A percentile compares a stretch with the other conserved stretches of the same genome.
Evolutionary conservation across 2,113 vertebrate species (phyloP).

Genomic region (Clarias gariepinus): DNA sequence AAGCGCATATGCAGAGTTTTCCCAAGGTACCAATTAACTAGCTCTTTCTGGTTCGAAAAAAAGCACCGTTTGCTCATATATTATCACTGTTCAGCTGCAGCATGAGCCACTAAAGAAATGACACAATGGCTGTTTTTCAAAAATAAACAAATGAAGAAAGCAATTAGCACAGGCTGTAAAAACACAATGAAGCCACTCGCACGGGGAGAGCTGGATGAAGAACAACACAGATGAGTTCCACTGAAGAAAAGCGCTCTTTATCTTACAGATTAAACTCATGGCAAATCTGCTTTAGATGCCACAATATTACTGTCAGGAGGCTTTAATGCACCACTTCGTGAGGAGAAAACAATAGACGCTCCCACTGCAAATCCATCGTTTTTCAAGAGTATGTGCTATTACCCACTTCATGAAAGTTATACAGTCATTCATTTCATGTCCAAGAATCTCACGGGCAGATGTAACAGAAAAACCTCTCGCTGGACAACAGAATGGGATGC

Average conservation of each 20-base stretch:
- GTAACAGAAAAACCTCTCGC: constrained; percentile 65
- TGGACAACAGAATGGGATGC: constrained; percentile 42
- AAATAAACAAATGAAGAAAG: constrained; percentile 51
- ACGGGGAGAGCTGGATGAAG: constrained; percentile 22
- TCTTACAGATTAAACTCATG: constrained; percentile 69
- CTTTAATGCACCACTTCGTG: constrained; percentile 69
- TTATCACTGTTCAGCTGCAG: constrained; percentile 39
- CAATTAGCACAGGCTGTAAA: constrained; percentile 42
- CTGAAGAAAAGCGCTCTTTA: constrained; percentile 67
- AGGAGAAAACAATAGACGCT: constrained; percentile 71
- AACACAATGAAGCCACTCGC: constrained; percentile 34
- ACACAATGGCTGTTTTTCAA: constrained; percentile 37
- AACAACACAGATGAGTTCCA: constrained; percentile 60
- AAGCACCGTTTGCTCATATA: constrained; percentile 11
- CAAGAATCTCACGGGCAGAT: constrained; percentile 67
- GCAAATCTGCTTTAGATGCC: constrained; percentile 75
- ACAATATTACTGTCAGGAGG: constrained; percentile 73
- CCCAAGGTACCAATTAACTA: constrained; percentile 54
- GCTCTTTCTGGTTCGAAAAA: constrained; percentile 21
- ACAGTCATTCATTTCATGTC: constrained; percentile 72
- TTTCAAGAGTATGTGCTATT: constrained; percentile 67
- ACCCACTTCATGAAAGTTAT: constrained; percentile 72
- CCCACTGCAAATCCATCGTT: constrained; percentile 66
- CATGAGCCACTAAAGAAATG: constrained; percentile 31
- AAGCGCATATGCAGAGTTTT: constrained; percentile 38